A percentile compares a stretch with the other conserved stretches of the same genome.
Evolutionary conservation across 2,888 invertebrate genomes (phyloP).

Genomic region (Diarsia mendica): DNA sequence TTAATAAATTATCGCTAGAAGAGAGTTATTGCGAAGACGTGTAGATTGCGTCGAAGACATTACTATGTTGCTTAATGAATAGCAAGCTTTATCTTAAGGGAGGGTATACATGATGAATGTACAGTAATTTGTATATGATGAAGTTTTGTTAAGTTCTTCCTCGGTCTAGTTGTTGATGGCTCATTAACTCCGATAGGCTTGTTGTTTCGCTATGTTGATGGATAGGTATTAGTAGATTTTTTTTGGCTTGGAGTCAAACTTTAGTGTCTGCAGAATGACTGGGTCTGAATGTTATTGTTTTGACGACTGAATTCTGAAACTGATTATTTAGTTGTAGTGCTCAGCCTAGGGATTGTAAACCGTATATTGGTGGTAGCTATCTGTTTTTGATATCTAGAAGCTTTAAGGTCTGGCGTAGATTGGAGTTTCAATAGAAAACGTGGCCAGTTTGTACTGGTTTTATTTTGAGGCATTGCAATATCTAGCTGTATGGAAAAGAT

Average conservation of each 20-base stretch:
- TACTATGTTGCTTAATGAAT: slow-evolving; percentile 79
- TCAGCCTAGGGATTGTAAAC: no score
- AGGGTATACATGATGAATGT: slow-evolving; percentile 77
- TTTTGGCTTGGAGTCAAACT: slow-evolving; percentile 38
- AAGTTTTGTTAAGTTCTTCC: slow-evolving; percentile 61
- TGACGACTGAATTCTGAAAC: neutral
- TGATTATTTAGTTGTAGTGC: no score
- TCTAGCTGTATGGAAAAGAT: no score
- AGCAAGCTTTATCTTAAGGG: slow-evolving; percentile 74
- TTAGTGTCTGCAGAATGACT: slow-evolving; percentile 4
- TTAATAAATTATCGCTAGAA: slow-evolving; percentile 87
- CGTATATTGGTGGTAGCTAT: no score
- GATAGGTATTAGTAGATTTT: slow-evolving; percentile 24
- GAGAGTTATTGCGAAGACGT: slow-evolving; percentile 76
- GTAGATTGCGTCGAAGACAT: slow-evolving; percentile 77
- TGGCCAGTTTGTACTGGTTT: no score
- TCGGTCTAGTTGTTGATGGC: slow-evolving; percentile 51
- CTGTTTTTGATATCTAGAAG: no score
- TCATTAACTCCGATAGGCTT: slow-evolving; percentile 55
- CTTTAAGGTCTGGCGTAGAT: no score
- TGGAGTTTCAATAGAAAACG: no score
- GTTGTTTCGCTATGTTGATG: slow-evolving; percentile 45
- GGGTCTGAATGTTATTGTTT: neutral
- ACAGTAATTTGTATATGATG: slow-evolving; percentile 70
- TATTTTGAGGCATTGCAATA: no score